These are phyloP conservation scores for Sialia sialis DNA, from an alignment of 2,113 vertebrate genomes.

Conservation along the genomic window DNA sequence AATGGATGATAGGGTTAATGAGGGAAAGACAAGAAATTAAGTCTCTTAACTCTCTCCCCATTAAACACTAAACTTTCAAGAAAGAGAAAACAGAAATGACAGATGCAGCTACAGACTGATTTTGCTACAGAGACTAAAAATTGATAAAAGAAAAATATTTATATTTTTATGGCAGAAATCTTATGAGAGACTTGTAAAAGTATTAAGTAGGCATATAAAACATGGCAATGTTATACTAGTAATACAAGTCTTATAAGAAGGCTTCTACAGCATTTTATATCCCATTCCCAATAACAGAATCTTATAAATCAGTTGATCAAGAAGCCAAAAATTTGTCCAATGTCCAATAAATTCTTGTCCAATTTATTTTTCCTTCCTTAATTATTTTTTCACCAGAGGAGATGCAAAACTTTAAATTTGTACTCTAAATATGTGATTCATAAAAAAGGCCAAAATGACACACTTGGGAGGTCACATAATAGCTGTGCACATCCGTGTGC, in stretches of 20 bases:
- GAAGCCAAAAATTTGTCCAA: background rate
- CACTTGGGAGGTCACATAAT: background rate
- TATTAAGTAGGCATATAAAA: slow-evolving; percentile 63
- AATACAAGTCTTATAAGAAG: slow-evolving; percentile 36
- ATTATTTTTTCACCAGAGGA: background rate
- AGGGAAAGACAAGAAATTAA: background rate
- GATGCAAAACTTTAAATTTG: background rate
- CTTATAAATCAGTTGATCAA: slow-evolving; percentile 21
- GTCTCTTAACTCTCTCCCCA: background rate
- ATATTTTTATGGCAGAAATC: slow-evolving; percentile 32
- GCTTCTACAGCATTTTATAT: slow-evolving; percentile 7
- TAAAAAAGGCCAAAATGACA: background rate
- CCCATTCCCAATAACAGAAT: slow-evolving; percentile 13
- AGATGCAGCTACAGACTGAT: background rate
- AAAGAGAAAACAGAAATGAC: background rate
- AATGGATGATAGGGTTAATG: background rate
- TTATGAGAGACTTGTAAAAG: slow-evolving; percentile 62
- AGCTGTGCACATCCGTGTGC: too few species aligned
- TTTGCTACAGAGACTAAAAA: background rate
- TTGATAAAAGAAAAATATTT: background rate
- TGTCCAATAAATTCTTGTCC: background rate
- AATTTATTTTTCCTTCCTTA: background rate
- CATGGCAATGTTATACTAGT: slow-evolving; percentile 43
- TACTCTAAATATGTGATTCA: background rate
- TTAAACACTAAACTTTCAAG: background rate